These are phyloP conservation scores for Penaeus japonicus DNA, from an alignment of 1,140 invertebrate species.

Conservation along the genomic window DNA sequence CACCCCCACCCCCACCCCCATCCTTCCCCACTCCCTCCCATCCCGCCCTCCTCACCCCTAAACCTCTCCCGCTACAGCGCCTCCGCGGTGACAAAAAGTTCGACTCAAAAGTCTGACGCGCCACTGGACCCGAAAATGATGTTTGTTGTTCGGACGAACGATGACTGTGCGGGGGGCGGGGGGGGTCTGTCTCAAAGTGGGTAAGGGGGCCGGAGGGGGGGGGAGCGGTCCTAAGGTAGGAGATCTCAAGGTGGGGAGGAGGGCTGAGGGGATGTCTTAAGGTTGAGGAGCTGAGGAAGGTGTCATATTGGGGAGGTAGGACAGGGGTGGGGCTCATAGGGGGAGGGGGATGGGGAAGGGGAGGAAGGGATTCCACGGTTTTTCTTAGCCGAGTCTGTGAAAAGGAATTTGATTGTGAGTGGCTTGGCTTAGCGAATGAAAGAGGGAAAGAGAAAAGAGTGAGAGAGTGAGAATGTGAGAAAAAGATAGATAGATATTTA, in stretches of 20 bases:
- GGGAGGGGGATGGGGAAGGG: neutral
- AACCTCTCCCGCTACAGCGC: no score
- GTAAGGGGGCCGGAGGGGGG: no score
- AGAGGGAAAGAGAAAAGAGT: neutral
- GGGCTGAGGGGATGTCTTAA: neutral
- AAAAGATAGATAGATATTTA: neutral
- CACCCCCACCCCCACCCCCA: neutral
- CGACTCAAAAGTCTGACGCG: no score
- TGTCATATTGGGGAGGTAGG: neutral
- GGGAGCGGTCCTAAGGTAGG: no score
- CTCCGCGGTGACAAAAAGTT: no score
- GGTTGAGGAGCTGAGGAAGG: neutral
- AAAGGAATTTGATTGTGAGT: neutral
- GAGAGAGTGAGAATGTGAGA: neutral
- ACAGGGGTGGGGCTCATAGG: neutral
- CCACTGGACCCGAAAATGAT: no score
- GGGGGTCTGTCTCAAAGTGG: no score
- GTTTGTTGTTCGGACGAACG: no score
- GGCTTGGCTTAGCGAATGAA: neutral
- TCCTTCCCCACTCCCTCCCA: no score
- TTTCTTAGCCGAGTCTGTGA: neutral
- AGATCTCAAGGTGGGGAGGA: neutral
- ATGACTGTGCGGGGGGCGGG: no score
- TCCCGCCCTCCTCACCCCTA: no score
- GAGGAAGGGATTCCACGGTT: neutral